Evolutionary conservation across 1,140 invertebrate species (phyloP), one percentile per base, ranked within the genome.

Genomic region (Trypoxylus dichotomus): DNA sequence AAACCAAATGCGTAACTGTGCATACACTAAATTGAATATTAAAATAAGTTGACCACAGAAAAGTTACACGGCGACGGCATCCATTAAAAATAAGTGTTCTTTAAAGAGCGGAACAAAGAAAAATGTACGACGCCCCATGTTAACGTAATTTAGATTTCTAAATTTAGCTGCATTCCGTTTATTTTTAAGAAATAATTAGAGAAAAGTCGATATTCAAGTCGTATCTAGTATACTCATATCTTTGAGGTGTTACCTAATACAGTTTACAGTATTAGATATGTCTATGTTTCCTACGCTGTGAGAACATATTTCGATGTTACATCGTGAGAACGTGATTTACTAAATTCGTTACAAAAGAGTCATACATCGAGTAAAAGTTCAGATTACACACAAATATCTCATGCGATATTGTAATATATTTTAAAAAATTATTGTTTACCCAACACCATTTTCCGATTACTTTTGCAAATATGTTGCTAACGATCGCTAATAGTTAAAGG

Each of bases 161-260:
- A 68, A 68, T 68, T 68, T 68, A 68, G 24, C 24, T 27, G 27
- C 60, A 68, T 68, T 68, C 60, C 60, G 60, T 68, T 68, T 68
- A 68, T 68, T 68, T 68, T 68, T 25, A 68, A 68, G 24, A 68
- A 68, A 68, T 68, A 68, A 29, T 68, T 68, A 68, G 19, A 24
- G 60, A 21, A 68, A 68, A 68, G 60, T 24, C 21, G 27, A 68
- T 68, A 68, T 68, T 68, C 47, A 19, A 54, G 47, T 19, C 15
- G 47, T 2, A 19, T 54, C 15, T 5, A 54, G 19, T 15, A 54
- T 54, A 19, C 1, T n/a, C 19, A 54, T 54, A 6, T 19, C 6
- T 54, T 15, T 54, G 15, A 54, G 7, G 0, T 37, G 47, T 54
- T 54, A 19, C 47, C 47, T 54, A 54, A 54, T 54, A n/a, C 47